phyloP scores from a whole-genome alignment of 2,797 vertebrate species.

The Ctenopoma multispine region DNA sequence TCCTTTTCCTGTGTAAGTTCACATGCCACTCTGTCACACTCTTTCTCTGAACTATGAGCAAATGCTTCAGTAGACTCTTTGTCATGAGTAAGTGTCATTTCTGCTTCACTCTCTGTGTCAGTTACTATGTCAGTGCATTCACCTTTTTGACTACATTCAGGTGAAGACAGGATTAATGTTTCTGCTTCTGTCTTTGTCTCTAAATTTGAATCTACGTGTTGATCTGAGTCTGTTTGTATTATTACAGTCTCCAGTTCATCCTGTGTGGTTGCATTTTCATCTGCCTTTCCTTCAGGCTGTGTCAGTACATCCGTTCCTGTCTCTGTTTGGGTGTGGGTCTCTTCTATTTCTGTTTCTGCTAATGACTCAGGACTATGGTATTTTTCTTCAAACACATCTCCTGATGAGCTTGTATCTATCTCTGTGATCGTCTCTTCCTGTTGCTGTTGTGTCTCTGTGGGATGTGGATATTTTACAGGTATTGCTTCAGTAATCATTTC shows the following conservation, averaged over 20 bases:
- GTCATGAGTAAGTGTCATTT: conserved; percentile 8
- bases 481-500: not conserved
- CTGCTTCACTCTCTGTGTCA: conserved; percentile 10
- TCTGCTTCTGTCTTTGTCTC: conserved; percentile 30
- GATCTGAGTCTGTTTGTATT: conserved; percentile 5
- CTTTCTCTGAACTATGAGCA: conserved; percentile 9
- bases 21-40: not conserved
- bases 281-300: conserved; percentile 7
- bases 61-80: conserved; percentile 6
- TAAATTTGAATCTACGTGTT: conserved; percentile 8
- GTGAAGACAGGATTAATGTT: not conserved
- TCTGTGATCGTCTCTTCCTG: conserved; percentile 27
- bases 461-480: conserved; percentile 1
- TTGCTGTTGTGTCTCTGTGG: conserved; percentile 26
- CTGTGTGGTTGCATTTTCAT: conserved; percentile 2
- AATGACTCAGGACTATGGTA: conserved; percentile 37
- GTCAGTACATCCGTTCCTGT: conserved; percentile 17
- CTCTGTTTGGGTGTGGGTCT: conserved; percentile 34
- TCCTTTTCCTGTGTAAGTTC: conserved; percentile 2
- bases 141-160: conserved; percentile 25
- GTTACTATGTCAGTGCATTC: not conserved
- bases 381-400: conserved; percentile 18
- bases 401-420: conserved; percentile 12
- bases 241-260: conserved; percentile 2
- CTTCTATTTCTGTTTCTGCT: conserved; percentile 30